A percentile compares a stretch with the other conserved stretches of the same genome.
phyloP scores from a whole-genome alignment of 2,888 invertebrate genomes.

The Xestia ashworthii region DNA sequence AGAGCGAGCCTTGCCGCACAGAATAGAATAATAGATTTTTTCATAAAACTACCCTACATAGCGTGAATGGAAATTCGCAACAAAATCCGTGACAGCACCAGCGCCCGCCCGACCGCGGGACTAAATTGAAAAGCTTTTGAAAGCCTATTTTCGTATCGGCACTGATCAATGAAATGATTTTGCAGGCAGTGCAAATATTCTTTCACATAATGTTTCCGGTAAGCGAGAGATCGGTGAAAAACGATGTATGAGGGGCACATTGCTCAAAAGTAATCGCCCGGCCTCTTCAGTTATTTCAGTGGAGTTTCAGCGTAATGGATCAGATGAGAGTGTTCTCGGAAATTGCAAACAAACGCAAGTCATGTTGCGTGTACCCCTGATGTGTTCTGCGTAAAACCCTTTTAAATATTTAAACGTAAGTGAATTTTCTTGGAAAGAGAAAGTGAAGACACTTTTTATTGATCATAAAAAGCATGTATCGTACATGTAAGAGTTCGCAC shows the following conservation, averaged over 20 bases:
- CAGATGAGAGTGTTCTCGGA: constrained; percentile 48
- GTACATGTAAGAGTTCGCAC: constrained; percentile 70
- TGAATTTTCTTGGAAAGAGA: constrained; percentile 71
- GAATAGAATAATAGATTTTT: constrained; percentile 47
- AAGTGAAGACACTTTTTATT: constrained; percentile 76
- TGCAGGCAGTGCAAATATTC: constrained; percentile 74
- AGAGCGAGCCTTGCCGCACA: constrained; percentile 12
- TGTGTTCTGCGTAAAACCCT: constrained; percentile 63
- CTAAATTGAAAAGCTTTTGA: constrained; percentile 77
- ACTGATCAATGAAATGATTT: constrained; percentile 76
- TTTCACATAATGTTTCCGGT: constrained; percentile 63
- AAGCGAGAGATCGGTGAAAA: constrained; percentile 38
- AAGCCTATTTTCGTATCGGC: constrained; percentile 72
- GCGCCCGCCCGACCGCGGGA: constrained; percentile 53
- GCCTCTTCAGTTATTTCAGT: constrained; percentile 35
- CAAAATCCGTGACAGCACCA: constrained; percentile 69
- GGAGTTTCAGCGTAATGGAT: constrained; percentile 24
- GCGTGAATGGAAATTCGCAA: constrained; percentile 51
- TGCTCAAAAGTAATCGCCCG: constrained; percentile 53
- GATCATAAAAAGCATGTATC: constrained; percentile 76
- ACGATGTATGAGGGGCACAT: constrained; percentile 39
- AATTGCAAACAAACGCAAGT: constrained; percentile 66
- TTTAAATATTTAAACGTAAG: constrained; percentile 75
- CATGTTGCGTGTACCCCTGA: constrained; percentile 60
- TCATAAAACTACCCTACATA: constrained; percentile 57